These are phyloP conservation scores for Molossus molossus DNA, from an alignment of 2,797 vertebrate genomes.

Conservation along the genomic window DNA sequence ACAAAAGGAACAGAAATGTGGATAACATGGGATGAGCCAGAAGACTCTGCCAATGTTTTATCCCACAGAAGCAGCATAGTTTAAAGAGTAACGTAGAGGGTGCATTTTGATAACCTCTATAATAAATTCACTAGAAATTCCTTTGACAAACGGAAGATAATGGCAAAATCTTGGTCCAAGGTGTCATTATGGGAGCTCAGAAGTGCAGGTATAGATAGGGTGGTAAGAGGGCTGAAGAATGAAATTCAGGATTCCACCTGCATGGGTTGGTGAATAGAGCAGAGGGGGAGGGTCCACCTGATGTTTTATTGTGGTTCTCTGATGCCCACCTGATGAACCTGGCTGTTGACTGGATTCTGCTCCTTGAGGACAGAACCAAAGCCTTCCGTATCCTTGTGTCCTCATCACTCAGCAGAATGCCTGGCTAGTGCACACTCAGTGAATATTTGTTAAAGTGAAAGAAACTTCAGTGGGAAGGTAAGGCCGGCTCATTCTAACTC, in stretches of 20 bases:
- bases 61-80: constrained; percentile 5
- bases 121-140: background rate
- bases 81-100: background rate
- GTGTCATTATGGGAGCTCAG: background rate
- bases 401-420: background rate
- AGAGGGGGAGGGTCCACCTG: background rate
- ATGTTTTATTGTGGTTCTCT: background rate
- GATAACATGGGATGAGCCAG: constrained; percentile 62
- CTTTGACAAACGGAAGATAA: background rate
- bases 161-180: background rate
- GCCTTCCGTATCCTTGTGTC: background rate
- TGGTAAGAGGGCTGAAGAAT: background rate
- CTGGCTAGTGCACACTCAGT: background rate
- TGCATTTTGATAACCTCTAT: background rate
- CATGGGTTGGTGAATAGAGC: background rate
- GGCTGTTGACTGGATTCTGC: background rate
- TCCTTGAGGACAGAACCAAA: background rate
- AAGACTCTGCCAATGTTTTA: constrained; percentile 62
- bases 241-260: background rate
- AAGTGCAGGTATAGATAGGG: background rate
- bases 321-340: background rate
- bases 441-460: constrained; percentile 38
- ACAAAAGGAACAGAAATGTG: constrained; percentile 70
- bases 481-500: background rate
- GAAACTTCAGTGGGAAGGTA: background rate